Evolutionary conservation across 2,888 invertebrate species (phyloP).

Genomic region (Theodoxus fluviatilis): DNA sequence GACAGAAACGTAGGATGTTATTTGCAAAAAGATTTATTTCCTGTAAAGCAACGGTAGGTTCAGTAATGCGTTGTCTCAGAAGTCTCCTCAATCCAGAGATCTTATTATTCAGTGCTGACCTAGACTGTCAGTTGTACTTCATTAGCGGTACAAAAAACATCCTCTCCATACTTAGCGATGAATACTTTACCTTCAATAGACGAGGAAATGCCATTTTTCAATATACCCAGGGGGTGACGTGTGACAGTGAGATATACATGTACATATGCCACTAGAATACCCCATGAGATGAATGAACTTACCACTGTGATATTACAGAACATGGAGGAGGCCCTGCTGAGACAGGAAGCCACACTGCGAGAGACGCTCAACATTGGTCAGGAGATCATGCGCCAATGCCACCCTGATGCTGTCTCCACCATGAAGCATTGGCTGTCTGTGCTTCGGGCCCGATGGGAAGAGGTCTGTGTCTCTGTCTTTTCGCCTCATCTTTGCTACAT

Average conservation of each 20-base stretch:
- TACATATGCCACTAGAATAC: no score
- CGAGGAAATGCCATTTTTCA: no score
- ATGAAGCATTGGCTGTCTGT: constrained; percentile 99
- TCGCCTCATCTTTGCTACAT: not conserved
- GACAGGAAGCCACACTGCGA: constrained; percentile 83
- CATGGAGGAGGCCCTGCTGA: constrained; percentile 77
- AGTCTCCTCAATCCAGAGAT: not conserved
- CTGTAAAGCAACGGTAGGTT: not conserved
- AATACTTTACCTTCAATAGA: no score
- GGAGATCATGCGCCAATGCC: constrained; percentile 87
- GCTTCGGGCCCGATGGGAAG: constrained; percentile 88
- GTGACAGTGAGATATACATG: no score
- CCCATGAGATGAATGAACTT: no score
- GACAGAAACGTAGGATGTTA: not conserved
- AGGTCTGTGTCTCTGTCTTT: constrained; percentile 41
- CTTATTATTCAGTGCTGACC: no score
- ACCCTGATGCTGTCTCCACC: constrained; percentile 96
- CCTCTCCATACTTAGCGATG: no score
- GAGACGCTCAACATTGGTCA: constrained; percentile 85
- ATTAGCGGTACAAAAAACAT: no score
- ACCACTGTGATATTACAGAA: constrained; percentile 65
- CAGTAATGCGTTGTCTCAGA: not conserved
- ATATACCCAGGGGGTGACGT: no score
- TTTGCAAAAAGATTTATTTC: not conserved
- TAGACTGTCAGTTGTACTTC: no score